Evolutionary conservation across 2,113 vertebrate species (phyloP).

Genomic region (Otus sunia): DNA sequence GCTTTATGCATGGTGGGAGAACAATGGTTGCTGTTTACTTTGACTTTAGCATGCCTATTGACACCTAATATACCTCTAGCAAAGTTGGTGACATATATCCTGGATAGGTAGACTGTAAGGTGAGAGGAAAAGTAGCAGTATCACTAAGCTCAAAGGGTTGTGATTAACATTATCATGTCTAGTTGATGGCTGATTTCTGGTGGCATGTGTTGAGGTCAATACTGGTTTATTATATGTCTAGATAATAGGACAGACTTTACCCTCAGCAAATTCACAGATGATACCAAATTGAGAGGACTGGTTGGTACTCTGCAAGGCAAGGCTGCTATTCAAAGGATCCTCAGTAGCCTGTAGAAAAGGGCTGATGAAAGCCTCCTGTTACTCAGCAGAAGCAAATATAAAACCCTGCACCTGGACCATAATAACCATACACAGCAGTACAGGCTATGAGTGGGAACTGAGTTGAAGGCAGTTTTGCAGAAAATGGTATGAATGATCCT

Average conservation of each 20-base stretch:
- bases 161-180: background rate
- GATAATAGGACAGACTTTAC: background rate
- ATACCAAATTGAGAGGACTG: background rate
- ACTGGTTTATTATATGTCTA: background rate
- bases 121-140: background rate
- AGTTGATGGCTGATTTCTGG: background rate
- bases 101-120: background rate
- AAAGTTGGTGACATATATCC: background rate
- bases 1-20: background rate
- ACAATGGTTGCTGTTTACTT: background rate
- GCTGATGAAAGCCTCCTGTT: background rate
- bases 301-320: background rate
- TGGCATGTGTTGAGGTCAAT: background rate
- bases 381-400: background rate
- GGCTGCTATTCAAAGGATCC: background rate
- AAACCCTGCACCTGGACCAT: background rate
- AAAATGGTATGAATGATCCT: background rate
- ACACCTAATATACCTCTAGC: background rate
- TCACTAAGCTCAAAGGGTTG: background rate
- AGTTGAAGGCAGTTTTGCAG: background rate
- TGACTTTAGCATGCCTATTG: background rate
- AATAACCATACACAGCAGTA: rapidly evolving
- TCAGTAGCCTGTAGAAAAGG: background rate
- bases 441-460: background rate
- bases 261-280: background rate